Conservation (phyloP, 2,113 vertebrate species). For the Desmodus rotundus region DNA sequence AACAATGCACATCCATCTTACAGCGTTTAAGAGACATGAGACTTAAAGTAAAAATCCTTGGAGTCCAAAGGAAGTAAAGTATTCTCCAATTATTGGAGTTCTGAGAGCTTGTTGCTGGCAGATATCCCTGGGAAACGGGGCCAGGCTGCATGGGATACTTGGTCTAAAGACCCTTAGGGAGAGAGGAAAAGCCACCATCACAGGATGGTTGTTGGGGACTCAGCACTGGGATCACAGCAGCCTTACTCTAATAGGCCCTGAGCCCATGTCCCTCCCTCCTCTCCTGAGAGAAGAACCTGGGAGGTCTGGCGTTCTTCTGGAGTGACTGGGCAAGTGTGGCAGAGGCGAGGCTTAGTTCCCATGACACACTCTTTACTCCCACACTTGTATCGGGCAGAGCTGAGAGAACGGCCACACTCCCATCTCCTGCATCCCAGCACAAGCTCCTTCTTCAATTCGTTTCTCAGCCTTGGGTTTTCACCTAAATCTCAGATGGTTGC, state of each 20-base stretch:
- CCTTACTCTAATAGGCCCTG: background rate
- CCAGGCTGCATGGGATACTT: background rate
- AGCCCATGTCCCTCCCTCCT: background rate
- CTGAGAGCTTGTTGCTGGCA: background rate
- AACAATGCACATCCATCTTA: background rate
- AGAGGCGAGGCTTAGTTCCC: background rate
- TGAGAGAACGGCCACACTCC: background rate
- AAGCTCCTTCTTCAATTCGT: background rate
- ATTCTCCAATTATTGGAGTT: background rate
- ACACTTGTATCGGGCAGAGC: no score
- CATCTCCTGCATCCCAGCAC: background rate
- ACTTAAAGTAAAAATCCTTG: background rate
- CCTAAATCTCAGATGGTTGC: background rate
- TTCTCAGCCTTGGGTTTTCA: background rate
- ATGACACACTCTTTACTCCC: background rate
- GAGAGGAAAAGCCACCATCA: background rate
- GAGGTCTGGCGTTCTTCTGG: background rate
- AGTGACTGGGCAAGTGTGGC: background rate
- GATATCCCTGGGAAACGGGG: background rate
- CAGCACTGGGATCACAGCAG: background rate
- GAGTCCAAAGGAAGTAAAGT: background rate
- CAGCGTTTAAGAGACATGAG: background rate
- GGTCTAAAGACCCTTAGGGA: background rate
- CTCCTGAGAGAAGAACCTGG: background rate
- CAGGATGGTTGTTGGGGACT: background rate